Conservation (phyloP, 2,113 vertebrate genomes). For the Lycaon pictus region DNA sequence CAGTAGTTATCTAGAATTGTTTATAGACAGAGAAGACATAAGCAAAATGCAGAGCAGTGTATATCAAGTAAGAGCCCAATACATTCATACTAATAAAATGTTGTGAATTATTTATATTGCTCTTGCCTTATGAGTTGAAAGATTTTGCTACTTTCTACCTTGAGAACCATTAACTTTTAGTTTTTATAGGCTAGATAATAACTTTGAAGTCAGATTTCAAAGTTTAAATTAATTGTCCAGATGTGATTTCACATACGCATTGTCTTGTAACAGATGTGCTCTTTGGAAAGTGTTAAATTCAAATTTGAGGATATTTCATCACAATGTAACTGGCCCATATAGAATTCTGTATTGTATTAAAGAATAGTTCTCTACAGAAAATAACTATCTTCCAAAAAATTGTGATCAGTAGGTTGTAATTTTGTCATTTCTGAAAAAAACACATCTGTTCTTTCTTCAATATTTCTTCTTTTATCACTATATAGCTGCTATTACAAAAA, state of each 20-base stretch:
- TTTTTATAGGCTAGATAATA: neutral
- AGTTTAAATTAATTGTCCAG: neutral
- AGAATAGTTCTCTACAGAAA: neutral
- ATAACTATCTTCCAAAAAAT: neutral
- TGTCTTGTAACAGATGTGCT: neutral
- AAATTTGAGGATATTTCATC: neutral
- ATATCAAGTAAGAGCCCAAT: neutral
- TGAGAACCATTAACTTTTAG: neutral
- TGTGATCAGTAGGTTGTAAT: neutral
- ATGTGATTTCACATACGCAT: neutral
- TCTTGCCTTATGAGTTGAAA: neutral
- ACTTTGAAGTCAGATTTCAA: neutral
- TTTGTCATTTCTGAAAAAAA: neutral
- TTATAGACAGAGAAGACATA: neutral
- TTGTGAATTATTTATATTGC: neutral
- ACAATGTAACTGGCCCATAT: neutral
- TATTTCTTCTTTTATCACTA: neutral
- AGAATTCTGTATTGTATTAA: neutral
- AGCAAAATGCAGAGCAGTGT: neutral
- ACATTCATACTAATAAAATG: neutral
- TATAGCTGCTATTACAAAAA: neutral
- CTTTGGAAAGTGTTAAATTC: neutral
- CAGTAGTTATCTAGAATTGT: neutral
- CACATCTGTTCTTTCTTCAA: neutral
- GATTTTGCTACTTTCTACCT: neutral